Conservation (phyloP, 2,797 vertebrate species). For the Sibirionetta formosa region DNA sequence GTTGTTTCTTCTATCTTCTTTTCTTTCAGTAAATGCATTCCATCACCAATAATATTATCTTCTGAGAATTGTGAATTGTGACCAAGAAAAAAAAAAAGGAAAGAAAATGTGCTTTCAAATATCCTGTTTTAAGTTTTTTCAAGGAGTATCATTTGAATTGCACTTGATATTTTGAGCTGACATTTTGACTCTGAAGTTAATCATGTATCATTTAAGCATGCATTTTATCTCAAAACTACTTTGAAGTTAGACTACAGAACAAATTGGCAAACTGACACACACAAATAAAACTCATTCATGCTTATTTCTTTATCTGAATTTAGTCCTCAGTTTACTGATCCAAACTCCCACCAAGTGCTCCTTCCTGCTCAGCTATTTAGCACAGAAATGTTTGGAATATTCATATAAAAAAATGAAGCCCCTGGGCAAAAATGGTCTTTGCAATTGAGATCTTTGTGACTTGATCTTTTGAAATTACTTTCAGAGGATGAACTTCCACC, state of each 20-base stretch:
- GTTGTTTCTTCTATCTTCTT: conserved; percentile 74
- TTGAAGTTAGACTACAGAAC: not conserved
- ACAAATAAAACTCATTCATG: not conserved
- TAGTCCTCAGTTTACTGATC: not conserved
- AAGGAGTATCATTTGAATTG: not conserved
- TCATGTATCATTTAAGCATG: not conserved
- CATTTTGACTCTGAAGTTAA: conserved; percentile 36
- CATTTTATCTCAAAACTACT: not conserved
- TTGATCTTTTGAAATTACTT: not conserved
- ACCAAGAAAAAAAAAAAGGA: not conserved
- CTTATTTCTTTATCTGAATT: not conserved
- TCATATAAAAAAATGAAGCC: not conserved
- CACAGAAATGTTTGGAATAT: not conserved
- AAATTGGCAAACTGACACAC: not conserved
- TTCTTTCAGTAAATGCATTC: conserved; percentile 63
- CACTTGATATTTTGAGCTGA: not conserved
- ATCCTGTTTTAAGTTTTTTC: not conserved
- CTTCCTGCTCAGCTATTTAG: not conserved
- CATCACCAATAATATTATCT: conserved; percentile 69
- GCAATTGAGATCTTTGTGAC: not conserved
- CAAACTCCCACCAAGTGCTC: not conserved
- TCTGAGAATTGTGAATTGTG: conserved; percentile 72
- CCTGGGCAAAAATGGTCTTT: not conserved
- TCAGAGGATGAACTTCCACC: not conserved
- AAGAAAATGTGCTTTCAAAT: conserved; percentile 29